Evolutionary conservation across 35 echinoderm and acorn worm species (phyloP).

Genomic region (Ophioderma brevispina): DNA sequence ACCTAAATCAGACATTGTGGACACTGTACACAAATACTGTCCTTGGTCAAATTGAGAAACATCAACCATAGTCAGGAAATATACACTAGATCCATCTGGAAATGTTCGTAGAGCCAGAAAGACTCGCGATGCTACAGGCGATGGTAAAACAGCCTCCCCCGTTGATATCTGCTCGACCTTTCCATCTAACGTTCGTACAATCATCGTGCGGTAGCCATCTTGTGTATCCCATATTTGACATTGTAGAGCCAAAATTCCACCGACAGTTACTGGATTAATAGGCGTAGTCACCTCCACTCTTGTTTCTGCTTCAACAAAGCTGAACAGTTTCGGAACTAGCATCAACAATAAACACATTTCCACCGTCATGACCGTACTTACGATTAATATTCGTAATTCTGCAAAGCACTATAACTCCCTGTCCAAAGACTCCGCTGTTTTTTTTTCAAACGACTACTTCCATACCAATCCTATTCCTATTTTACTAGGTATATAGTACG

Average conservation of each 20-base stretch:
- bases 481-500: no score
- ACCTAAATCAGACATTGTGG: not conserved
- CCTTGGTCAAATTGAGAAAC: not conserved
- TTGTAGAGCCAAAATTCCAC: not conserved
- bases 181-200: not conserved
- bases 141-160: not conserved
- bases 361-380: no score
- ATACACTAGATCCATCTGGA: not conserved
- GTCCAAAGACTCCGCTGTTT: no score
- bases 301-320: not conserved
- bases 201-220: not conserved
- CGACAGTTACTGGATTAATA: not conserved
- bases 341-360: no score
- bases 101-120: not conserved
- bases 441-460: no score
- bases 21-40: not conserved
- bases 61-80: not conserved
- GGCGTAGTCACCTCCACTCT: not conserved
- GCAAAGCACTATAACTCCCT: no score
- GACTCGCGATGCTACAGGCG: not conserved
- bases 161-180: not conserved
- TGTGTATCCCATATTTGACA: not conserved
- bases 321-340: no score
- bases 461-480: no score
- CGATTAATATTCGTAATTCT: no score